phyloP scores from a whole-genome alignment of 2,797 vertebrate genomes.

The Capromys pilorides region DNA sequence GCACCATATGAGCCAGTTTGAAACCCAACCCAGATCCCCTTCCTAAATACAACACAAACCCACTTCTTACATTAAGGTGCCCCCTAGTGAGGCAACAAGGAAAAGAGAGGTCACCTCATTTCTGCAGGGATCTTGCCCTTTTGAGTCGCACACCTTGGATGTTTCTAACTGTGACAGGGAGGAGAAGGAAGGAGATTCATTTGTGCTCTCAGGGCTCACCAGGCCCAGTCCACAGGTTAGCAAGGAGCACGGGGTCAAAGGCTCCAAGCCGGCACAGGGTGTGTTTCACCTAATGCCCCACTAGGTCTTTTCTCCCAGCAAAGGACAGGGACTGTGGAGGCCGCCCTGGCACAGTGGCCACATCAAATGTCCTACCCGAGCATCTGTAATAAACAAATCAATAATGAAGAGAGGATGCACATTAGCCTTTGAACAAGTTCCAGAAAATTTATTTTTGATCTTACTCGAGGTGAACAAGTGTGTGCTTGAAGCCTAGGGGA shows the following conservation, averaged over 20 bases:
- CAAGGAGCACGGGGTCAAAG: neutral
- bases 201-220: neutral
- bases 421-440: constrained; percentile 85
- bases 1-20: neutral
- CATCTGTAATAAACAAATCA: constrained; percentile 85
- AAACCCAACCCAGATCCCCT: neutral
- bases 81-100: neutral
- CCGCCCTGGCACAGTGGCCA: constrained; percentile 62
- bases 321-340: constrained; percentile 27
- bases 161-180: neutral
- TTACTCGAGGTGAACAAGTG: constrained; percentile 65
- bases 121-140: neutral
- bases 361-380: constrained; percentile 78
- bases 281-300: neutral
- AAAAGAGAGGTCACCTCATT: neutral
- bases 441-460: constrained; percentile 82
- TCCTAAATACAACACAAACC: neutral
- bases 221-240: no score
- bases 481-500: neutral
- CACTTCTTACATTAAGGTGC: neutral
- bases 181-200: no score
- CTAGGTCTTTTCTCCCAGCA: neutral
- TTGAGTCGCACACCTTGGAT: fast-evolving
- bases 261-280: neutral
- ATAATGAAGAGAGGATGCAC: constrained; percentile 85